Evolutionary conservation across 2,888 invertebrate genomes (phyloP), one percentile per base, ranked within the genome.

Genomic region (Oscheius sp.): DNA sequence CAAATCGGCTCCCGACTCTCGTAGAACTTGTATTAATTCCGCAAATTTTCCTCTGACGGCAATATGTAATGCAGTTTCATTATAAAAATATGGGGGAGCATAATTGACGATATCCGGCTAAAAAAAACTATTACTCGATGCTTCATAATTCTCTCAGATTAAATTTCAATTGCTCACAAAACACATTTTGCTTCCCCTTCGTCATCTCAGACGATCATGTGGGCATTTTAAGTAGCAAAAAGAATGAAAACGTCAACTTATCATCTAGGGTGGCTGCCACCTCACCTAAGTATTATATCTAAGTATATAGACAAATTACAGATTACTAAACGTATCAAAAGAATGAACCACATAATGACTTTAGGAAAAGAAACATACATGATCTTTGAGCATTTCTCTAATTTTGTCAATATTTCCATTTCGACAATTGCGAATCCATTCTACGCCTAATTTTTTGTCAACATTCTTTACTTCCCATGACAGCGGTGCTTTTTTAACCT

Each of bases 71-170:
- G 47, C 30, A 1, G 51, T 36, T 30, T 65, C 38, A 38, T 44
- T 54, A 26, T 54, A 44, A 41, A 14, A 24, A 56, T 54, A 28
- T 17, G 54, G 54, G 12, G 65, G 33, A 1, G 54, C 38, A 33
- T 41, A 65, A 45, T 65, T 38, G 6, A 54, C 45, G 9, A 65
- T 26, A 26, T 14, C 38, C 38, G 22, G 24, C 65, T 65, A 44
- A 24, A 14, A 14, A 24, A 65, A 3, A 61, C 14, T 56, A 14
- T 47, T 47, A 20, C 12, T 47, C 24, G 12, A 5, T 3, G 22
- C 22, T 22, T 47, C 47, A 22, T 12, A 22, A 24, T 20, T 20
- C 22, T 14, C 22, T 22, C 24, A 12, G 17, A 2, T 47, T 5
- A 47, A 14, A 20, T 20, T 24, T 47, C 14, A 24, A n/a, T n/a